Evolutionary conservation across 2,113 vertebrate species (phyloP).

Genomic region (Eolophus roseicapilla): DNA sequence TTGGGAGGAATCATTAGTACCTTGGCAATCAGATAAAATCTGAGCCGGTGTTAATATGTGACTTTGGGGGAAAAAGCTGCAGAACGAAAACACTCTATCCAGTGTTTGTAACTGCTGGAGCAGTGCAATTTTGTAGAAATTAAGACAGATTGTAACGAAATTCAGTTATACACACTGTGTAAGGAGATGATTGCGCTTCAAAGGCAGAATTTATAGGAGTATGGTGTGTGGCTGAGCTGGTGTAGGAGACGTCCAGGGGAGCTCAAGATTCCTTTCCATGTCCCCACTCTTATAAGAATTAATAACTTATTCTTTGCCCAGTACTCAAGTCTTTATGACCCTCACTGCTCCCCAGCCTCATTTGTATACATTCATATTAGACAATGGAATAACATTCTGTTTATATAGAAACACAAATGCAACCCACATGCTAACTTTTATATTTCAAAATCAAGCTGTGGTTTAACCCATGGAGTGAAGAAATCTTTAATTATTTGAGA

Average conservation of each 20-base stretch:
- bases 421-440: neutral
- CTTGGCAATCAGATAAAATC: neutral
- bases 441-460: neutral
- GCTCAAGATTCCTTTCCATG: neutral
- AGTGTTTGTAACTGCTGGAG: neutral
- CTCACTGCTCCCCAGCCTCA: neutral
- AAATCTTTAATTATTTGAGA: neutral
- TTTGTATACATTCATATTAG: neutral
- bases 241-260: neutral
- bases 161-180: neutral
- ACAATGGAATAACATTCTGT: neutral
- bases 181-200: neutral
- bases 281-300: neutral
- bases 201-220: neutral
- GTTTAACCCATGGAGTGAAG: neutral
- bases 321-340: neutral
- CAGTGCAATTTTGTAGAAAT: neutral
- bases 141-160: neutral
- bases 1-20: neutral
- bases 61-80: neutral
- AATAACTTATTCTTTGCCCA: neutral
- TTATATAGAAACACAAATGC: neutral
- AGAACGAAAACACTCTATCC: neutral
- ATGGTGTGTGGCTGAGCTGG: neutral
- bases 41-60: neutral